Percentiles rank a stretch among this genome's conserved stretches.
phyloP scores from a whole-genome alignment of 2,113 vertebrate genomes.

The Amblyornis subalaris region DNA sequence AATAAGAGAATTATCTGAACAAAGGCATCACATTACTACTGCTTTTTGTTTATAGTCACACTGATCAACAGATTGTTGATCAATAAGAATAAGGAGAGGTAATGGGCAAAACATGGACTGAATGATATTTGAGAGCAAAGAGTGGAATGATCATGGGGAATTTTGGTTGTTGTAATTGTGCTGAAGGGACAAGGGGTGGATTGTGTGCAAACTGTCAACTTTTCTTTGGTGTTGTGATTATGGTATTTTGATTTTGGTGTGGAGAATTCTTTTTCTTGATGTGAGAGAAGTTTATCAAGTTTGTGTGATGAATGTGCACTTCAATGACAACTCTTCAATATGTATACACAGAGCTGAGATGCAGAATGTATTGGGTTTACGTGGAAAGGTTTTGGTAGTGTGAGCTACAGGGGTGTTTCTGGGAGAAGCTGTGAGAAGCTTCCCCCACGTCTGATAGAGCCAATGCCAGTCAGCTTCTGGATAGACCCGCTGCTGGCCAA shows the following conservation, averaged over 20 bases:
- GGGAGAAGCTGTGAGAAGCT: background rate
- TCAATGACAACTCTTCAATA: background rate
- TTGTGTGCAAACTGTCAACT: background rate
- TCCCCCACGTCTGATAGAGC: fast-evolving
- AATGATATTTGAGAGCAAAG: background rate
- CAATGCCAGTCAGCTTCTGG: background rate
- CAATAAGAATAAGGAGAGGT: background rate
- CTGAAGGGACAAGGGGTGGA: background rate
- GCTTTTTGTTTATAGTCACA: background rate
- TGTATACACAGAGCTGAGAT: background rate
- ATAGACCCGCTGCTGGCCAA: fast-evolving
- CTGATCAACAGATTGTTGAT: background rate
- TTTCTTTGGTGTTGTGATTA: background rate
- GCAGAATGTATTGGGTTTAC: background rate
- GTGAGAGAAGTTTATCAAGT: background rate
- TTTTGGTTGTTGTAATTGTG: background rate
- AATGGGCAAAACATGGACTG: background rate
- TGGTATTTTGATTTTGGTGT: background rate
- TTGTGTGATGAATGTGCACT: background rate
- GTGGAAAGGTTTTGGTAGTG: background rate
- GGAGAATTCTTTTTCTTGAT: background rate
- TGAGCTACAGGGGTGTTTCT: background rate
- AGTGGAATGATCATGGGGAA: background rate
- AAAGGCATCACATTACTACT: background rate
- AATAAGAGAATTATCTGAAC: background rate